Evolutionary conservation across 2,888 invertebrate species (phyloP), one percentile per base, ranked within the genome.

Genomic region (Augiades crinisus): DNA sequence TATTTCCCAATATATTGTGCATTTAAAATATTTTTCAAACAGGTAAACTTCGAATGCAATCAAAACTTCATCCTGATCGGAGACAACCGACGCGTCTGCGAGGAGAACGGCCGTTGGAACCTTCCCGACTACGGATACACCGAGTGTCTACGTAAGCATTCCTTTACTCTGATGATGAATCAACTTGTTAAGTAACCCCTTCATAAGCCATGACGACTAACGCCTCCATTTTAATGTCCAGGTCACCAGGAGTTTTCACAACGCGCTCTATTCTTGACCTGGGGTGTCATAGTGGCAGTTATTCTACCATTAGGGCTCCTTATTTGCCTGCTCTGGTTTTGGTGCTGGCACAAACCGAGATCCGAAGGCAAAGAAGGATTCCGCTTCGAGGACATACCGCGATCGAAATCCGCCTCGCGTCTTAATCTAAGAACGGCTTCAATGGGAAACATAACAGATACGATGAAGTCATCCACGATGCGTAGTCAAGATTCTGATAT

Each of bases 21-120:
- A 24, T 24, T 5, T 24, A 8, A 24, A 2, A 8, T 10, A 46
- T 16, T 19, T 22, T 6, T 17, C 1, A 16, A 34, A 30, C 41
- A 94, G 86, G 96, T 98, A 0, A 93, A 95, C 49, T 98, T 96
- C 75, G 96, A 97, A 75, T 98, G 98, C 74, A 95, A 96, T 74
- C 95, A 96, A 76, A 94, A 96, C 67, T 98, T 97, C 75, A 93
- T 96, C 53, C 80, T 98, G 53, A 91, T 94, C 52, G 98, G 98
- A 0, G 97, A 98, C 85, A 93, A 94, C 62, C 91, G 96, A 33
- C 91, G 98, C 44, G 93, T 94, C 50, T 98, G 98, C 65, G 91
- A 93, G 55, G 90, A 94, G 3, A 91, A 93, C 75, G 98, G 98
- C 8, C 85, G 92, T 57, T 98, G 98, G 98, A 94, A 96, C 68